Evolutionary conservation across 2,113 vertebrate genomes (phyloP), one percentile per base, ranked within the genome.

Genomic region (Gobiocypris rarus): DNA sequence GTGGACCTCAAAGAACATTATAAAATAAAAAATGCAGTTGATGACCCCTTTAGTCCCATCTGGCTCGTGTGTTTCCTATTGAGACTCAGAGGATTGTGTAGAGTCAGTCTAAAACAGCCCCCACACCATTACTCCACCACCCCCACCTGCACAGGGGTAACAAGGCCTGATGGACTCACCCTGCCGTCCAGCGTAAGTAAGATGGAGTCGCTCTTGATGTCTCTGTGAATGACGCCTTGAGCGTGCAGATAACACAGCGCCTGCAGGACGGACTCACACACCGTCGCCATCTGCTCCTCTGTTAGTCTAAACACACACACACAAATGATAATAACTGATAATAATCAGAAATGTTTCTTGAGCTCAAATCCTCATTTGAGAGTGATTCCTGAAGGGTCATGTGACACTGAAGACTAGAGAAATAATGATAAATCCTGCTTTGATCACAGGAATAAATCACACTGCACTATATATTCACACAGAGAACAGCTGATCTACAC

Each of bases 201-300:
- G 71, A 98, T 98, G 63, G 97, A 98, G 91, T 98, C 97, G 0
- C 97, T 98, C 92, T 98, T 98, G 89, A 98, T 96, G 93, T 98
- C 97, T 31, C 97, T 82, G 91, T 98, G 97, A 86, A 98, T 97
- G 86, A 98, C 96, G 0, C 97, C 97, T 88, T 98, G 95, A 19
- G 95, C 93, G 19, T 98, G 97, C 14, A 98, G 95, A 63, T 97
- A 98, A 0, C 93, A 89, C 85, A 98, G 89, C 3, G 97, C 97
- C 93, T 96, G 96, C 81, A 98, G 93, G 77, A 98, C 96, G 0
- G 96, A 95, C 26, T 97, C 95, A 41, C 96, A 97, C 85, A 98
- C 96, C 0, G 97, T 97, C 2, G 97, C 97, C 0, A 97, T 97
- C 90, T 98, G 97, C 90, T 98, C 96, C 87, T 98, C 97, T 0